These are phyloP conservation scores for Coptodon bakossiorum DNA, from an alignment of 2,113 vertebrate genomes.

Conservation along the genomic window DNA sequence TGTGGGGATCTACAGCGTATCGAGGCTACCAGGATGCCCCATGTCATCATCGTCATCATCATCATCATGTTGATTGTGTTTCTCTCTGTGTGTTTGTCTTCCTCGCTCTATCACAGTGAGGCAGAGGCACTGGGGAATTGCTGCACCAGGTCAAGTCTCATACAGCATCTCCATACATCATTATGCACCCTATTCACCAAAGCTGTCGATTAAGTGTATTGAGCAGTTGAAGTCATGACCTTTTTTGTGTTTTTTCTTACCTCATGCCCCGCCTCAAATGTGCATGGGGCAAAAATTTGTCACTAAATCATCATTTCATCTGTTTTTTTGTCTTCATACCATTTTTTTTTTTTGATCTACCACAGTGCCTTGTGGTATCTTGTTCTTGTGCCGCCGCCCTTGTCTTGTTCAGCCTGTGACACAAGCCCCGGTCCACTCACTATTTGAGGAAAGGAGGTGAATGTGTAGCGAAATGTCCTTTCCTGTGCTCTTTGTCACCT, in stretches of 20 bases:
- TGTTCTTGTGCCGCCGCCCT: not conserved
- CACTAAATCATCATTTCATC: not conserved
- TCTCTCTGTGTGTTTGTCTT: not conserved
- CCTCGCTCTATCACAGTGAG: not conserved
- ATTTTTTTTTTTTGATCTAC: not conserved
- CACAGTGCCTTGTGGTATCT: not conserved
- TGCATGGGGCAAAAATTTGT: not conserved
- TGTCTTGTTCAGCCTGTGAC: conserved; percentile 17
- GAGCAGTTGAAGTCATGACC: not conserved
- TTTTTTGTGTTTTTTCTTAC: not conserved
- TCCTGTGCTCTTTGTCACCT: conserved; percentile 40
- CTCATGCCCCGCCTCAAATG: not conserved
- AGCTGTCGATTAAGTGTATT: not conserved
- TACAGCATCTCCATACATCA: conserved; percentile 1
- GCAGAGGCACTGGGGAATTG: not conserved
- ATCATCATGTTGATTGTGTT: not conserved
- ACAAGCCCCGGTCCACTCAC: not conserved
- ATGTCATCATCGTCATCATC: not conserved
- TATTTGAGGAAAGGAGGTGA: conserved; percentile 9
- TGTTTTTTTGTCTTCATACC: not conserved
- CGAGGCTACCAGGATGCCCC: not conserved
- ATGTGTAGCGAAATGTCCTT: conserved; percentile 23
- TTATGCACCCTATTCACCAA: not conserved
- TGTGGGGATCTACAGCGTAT: not conserved
- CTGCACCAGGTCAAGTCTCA: conserved; percentile 26